Evolutionary conservation across 2,113 vertebrate species (phyloP), one percentile per base, ranked within the genome.

Genomic region (Pao palembangensis): DNA sequence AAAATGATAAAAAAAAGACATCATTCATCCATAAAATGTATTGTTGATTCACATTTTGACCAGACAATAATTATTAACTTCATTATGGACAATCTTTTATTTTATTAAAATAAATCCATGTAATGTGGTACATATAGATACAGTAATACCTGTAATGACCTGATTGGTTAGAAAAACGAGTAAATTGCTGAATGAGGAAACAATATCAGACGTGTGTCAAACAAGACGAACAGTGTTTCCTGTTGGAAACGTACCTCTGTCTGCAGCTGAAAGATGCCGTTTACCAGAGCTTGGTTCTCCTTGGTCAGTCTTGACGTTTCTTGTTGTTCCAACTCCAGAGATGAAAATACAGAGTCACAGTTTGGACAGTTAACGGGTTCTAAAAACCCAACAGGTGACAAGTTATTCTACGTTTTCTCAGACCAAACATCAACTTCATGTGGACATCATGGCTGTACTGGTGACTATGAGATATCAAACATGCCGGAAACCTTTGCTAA

Each of bases 241-340:
- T 28, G 25, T 28, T 25, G 2, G 34, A n/a, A 18, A 15, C 3
- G 42, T 43, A 87, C 85, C 83, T 85, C 42, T 0, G 60, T 77
- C 75, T 90, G 91, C 10, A 91, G 84, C 14, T 5, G 21, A 80
- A 87, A 85, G 65, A 92, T 68, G 57, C 93, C 85, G 0, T 88
- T 81, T n/a, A 85, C 86, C 48, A 96, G 83, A 58, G 79, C 57
- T 48, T 91, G 86, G 89, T 81, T 93, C 85, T 73, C 86, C 62
- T 55, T 84, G 8, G 4, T 58, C 44, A 90, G 82, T 41, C 71
- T 55, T 23, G 61, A 47, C 0, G 70, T 74, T 20, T 87, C 79
- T 44, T 38, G 64, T 79, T 85, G 92, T 69, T 94, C 90, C 10
- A 49, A 28, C 18, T 86, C 82, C 72, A 96, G 54, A 55, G 93